Base-by-base conservation (phyloP, 2,113 vertebrate species). In the Microcebus jonahi region DNA sequence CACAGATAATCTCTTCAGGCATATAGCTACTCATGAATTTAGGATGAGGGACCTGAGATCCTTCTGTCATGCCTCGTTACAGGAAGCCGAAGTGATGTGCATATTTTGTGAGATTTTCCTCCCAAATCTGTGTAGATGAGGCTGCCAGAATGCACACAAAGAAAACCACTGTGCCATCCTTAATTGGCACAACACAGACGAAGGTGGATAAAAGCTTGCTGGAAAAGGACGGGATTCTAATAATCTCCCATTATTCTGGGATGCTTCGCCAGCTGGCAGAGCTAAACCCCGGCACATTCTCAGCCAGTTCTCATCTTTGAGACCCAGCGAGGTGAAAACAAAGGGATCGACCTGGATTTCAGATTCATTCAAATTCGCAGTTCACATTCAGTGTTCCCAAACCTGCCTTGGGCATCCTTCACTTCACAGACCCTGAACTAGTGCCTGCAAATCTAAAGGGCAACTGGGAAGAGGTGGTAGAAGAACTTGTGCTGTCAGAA, bases 241-340 rank as follows among this genome's bases (percentile, higher is more conserved):
- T 98, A 95, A 98, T 97, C 97, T 98, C 80, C 85, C 70, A 91
- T 98, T 97, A 98, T 97, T 97, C 89, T 79, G 82, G 97, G 95
- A 7, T 93, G 88, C 94, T 95, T 97, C 84, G 95, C 94, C 96
- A 98, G 96, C 98, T 98, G 98, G 96, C 96, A 98, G 90, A 89
- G 97, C 59, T 86, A 87, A 87, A 98, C 96, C 96, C 95, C 50
- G 6, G 82, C 0, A 9, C 25, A 93, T 85, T 96, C 96, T 79
- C 88, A 67, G 94, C 91, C 97, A 98, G 88, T n/a, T 0, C 65
- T 95, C 91, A 97, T 98, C 97, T 97, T 97, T 95, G 96, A 87
- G 95, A 97, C 20, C 94, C 96, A 92, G 87, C 82, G 96, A 98
- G 89, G 88, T 97, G 96, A 98, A 98, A 98, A 98, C 96, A 98